Evolutionary conservation across 2,888 invertebrate genomes (phyloP).

Genomic region (Odiellus spinosus): DNA sequence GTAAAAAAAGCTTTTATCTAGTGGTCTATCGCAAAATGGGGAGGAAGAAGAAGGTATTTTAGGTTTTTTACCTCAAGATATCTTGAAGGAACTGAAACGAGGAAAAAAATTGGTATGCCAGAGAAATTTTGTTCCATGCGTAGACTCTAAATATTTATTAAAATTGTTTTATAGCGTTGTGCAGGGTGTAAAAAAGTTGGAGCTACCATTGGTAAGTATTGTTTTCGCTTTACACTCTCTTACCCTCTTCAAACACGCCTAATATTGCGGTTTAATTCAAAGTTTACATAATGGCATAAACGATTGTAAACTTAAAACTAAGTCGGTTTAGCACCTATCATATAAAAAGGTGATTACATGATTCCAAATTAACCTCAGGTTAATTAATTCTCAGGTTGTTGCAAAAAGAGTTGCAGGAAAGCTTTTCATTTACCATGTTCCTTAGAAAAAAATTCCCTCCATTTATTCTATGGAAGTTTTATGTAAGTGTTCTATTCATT

Average conservation of each 20-base stretch:
- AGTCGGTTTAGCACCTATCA: too few species aligned
- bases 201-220: too few species aligned
- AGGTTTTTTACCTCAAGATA: constrained; percentile 54
- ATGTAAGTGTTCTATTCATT: neutral
- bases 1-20: constrained; percentile 42
- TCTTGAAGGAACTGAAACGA: constrained; percentile 45
- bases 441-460: neutral
- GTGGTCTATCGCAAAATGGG: constrained; percentile 50
- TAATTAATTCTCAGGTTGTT: neutral
- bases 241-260: too few species aligned
- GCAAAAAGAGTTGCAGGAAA: neutral
- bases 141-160: too few species aligned
- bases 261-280: too few species aligned
- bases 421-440: neutral
- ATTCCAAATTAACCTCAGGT: too few species aligned
- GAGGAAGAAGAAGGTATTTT: constrained; percentile 50
- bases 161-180: too few species aligned
- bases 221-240: too few species aligned
- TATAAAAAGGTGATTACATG: too few species aligned
- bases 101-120: constrained; percentile 38
- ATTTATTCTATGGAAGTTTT: neutral
- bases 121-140: constrained; percentile 38
- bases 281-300: too few species aligned
- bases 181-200: too few species aligned
- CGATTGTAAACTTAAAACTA: too few species aligned